Percentiles rank a stretch among this genome's conserved stretches.
phyloP scores from a whole-genome alignment of 2,797 vertebrate species.

The Ceyx erithaca region DNA sequence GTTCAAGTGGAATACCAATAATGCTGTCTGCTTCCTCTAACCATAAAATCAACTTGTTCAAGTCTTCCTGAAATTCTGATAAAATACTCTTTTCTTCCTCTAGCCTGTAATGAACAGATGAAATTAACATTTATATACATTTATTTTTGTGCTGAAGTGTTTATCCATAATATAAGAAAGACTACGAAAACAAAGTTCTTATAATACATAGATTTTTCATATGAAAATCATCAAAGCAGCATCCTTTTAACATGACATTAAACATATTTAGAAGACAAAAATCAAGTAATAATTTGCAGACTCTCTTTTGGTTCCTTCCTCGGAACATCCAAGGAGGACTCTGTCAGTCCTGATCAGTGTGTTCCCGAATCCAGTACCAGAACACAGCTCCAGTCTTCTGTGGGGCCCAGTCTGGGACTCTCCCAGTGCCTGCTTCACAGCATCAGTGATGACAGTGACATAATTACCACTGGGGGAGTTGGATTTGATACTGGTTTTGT shows the following conservation, averaged over 20 bases:
- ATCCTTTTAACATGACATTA: not conserved
- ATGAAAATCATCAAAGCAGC: not conserved
- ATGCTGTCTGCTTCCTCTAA: constrained; percentile 85
- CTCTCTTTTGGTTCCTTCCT: no score
- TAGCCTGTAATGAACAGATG: constrained; percentile 77
- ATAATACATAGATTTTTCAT: not conserved
- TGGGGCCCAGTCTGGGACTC: no score
- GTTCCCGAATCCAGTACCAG: no score
- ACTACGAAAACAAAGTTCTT: not conserved
- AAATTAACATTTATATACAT: not conserved
- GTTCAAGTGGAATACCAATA: constrained; percentile 79
- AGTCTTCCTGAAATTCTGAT: constrained; percentile 85
- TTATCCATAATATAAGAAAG: not conserved
- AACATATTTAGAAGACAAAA: not conserved
- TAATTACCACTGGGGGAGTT: no score
- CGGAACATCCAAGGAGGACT: no score
- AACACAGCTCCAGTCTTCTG: no score
- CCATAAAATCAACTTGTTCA: constrained; percentile 89
- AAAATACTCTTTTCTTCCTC: constrained; percentile 85
- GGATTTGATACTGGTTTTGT: no score
- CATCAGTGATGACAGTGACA: no score
- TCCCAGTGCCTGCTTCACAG: no score
- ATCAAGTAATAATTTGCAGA: not conserved
- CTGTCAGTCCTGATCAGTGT: no score
- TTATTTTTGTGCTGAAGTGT: not conserved